These are phyloP conservation scores for Aculops lycopersici DNA, from an alignment of 1,140 invertebrate genomes.

Conservation along the genomic window DNA sequence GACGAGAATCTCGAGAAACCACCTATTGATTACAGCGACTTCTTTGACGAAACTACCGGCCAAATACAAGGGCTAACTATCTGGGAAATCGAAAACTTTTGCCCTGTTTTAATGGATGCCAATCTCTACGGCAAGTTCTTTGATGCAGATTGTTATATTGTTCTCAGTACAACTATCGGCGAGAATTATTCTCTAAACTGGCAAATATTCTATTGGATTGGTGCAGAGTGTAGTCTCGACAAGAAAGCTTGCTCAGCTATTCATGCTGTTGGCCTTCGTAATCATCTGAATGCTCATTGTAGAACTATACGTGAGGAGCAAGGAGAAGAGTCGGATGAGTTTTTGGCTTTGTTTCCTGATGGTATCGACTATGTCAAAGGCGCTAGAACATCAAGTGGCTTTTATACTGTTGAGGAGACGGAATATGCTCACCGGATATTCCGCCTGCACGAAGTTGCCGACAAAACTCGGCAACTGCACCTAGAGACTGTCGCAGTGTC, in stretches of 20 bases:
- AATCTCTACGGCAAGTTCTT: conserved; percentile 57
- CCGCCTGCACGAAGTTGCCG: conserved; percentile 32
- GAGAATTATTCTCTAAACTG: conserved; percentile 49
- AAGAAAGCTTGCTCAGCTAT: conserved; percentile 95
- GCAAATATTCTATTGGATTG: conserved; percentile 98
- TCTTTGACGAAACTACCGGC: conserved; percentile 89
- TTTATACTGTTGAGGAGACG: conserved; percentile 82
- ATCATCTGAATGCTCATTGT: conserved; percentile 69
- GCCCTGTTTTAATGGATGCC: conserved; percentile 50
- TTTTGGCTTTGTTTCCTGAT: conserved; percentile 59
- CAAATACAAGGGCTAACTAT: conserved; percentile 31
- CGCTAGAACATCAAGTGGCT: conserved; percentile 73
- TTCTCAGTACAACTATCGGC: conserved; percentile 63
- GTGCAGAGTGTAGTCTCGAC: conserved; percentile 70
- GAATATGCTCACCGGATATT: conserved; percentile 50
- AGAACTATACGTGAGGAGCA: conserved; percentile 95
- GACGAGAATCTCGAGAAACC: conserved; percentile 78
- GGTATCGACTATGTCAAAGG: conserved; percentile 88
- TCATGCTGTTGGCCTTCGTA: conserved; percentile 87
- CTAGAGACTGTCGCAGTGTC: conserved; percentile 44
- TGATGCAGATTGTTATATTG: conserved; percentile 93
- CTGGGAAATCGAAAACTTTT: conserved; percentile 97
- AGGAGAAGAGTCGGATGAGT: conserved; percentile 76
- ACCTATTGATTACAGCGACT: conserved; percentile 86
- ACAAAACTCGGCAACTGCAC: conserved; percentile 52